Evolutionary conservation across 2,113 vertebrate genomes (phyloP), one percentile per base, ranked within the genome.

Genomic region (Nicator chloris): DNA sequence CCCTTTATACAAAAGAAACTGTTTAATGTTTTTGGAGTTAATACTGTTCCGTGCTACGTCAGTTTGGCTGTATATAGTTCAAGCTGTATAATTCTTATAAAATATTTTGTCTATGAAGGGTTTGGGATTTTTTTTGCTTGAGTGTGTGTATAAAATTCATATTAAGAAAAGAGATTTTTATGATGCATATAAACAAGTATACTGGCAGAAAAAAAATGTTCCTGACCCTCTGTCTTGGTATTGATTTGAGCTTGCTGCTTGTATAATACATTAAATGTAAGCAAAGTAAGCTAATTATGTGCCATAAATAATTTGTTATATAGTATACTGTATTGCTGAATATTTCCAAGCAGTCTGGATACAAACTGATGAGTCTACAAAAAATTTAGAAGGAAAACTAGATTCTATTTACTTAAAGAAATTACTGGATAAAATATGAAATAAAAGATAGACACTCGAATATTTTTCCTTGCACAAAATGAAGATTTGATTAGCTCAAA

Each of bases 211-310:
- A 51, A 42, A 69, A 76, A 44, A 6, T 42, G 3, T 54, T 95
- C 10, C 63, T 49, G 35, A 78, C 16, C 11, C 13, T 88, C 31
- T 81, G 10, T 78, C 6, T 57, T 92, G 37, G 6, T 92, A 88
- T 95, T 87, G 87, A 92, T 96, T 95, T 94, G 64, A 88, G 27
- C 23, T 96, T 71, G n/a, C 35, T 81, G 37, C 24, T 82, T 96
- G 57, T 50, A 79, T 90, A 92, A 92, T 84, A 12, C 44, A 92
- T 84, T 82, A 86, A 82, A 94, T 68, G 15, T 53, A 83, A 86
- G 64, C 26, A 88, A 94, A 88, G 40, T 22, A 84, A 94, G 33
- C 10, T 92, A 94, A 94, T 81, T 95, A 68, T 81, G 10, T 83
- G 44, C 31, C 40, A 83, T 82, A 94, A 92, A 93, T 86, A 95